phyloP scores from a whole-genome alignment of 2,797 vertebrate genomes.

The Enteromius viviparus region DNA sequence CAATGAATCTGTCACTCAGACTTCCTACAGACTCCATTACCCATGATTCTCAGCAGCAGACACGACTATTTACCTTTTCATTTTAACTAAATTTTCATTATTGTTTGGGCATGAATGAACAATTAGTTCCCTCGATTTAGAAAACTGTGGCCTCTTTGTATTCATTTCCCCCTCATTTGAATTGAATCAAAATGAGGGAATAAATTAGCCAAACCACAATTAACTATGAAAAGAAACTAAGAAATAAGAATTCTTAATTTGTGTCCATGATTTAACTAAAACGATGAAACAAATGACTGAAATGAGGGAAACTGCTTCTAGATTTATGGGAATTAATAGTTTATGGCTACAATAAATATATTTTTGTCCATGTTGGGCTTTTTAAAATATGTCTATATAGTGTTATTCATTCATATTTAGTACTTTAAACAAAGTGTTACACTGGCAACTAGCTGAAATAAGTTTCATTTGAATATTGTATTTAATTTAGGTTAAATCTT shows the following conservation, averaged over 20 bases:
- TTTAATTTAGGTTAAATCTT: not conserved
- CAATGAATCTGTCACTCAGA: constrained; percentile 72
- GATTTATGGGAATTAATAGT: not conserved
- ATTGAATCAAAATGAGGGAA: not conserved
- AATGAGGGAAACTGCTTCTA: not conserved
- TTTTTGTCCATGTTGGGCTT: not conserved
- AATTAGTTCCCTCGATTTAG: not conserved
- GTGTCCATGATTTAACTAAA: not conserved
- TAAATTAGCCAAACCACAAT: not conserved
- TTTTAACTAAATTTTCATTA: not conserved
- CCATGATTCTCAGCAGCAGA: constrained; percentile 49
- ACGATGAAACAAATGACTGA: not conserved
- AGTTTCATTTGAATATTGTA: not conserved
- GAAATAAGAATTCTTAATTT: not conserved
- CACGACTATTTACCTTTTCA: not conserved
- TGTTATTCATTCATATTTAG: not conserved
- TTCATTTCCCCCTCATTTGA: not conserved
- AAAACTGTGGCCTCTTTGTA: not conserved
- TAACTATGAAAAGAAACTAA: not conserved
- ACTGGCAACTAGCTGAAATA: not conserved
- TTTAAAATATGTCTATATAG: not conserved
- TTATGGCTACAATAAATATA: not conserved
- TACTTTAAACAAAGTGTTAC: not conserved
- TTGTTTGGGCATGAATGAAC: no score
- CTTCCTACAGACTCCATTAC: constrained; percentile 62